phyloP scores from a whole-genome alignment of 2,797 vertebrate species.

The Neosilurus mollespiculum region DNA sequence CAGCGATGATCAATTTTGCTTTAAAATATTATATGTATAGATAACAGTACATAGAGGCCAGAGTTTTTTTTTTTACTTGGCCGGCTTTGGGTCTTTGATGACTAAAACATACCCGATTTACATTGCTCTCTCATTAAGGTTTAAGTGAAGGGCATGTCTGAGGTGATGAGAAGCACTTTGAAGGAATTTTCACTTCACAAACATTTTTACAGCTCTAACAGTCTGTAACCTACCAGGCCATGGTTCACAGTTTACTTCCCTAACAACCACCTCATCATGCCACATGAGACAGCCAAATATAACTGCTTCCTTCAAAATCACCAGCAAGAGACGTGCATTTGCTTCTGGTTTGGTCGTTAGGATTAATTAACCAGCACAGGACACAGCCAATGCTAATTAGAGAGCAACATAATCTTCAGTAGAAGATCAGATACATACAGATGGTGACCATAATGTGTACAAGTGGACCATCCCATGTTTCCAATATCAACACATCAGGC shows the following conservation, averaged over 20 bases:
- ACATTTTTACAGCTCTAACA: conserved; percentile 77
- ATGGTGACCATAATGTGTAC: conserved; percentile 53
- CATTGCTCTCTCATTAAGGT: conserved; percentile 67
- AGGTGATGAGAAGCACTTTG: conserved; percentile 66
- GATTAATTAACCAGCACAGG: conserved; percentile 71
- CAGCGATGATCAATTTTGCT: conserved; percentile 19
- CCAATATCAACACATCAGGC: conserved; percentile 43
- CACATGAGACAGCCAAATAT: conserved; percentile 74
- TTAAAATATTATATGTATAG: conserved; percentile 18
- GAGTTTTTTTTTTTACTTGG: conserved; percentile 39
- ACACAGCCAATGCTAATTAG: conserved; percentile 70
- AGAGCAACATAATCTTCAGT: conserved; percentile 60
- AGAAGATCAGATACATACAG: conserved; percentile 60
- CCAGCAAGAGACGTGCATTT: conserved; percentile 49
- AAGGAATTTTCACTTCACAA: conserved; percentile 73
- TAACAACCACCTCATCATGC: conserved; percentile 67
- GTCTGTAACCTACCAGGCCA: conserved; percentile 66
- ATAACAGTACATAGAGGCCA: conserved; percentile 10
- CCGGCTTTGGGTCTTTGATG: conserved; percentile 50
- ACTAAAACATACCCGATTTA: conserved; percentile 48
- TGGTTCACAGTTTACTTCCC: conserved; percentile 69
- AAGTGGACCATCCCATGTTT: conserved; percentile 28
- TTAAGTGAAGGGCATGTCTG: conserved; percentile 65
- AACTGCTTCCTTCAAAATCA: conserved; percentile 63
- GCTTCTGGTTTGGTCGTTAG: conserved; percentile 62